A percentile compares a stretch with the other conserved stretches of the same genome.
Evolutionary conservation across 2,888 invertebrate species (phyloP).

Genomic region (Zaprionus bogoriensis): DNA sequence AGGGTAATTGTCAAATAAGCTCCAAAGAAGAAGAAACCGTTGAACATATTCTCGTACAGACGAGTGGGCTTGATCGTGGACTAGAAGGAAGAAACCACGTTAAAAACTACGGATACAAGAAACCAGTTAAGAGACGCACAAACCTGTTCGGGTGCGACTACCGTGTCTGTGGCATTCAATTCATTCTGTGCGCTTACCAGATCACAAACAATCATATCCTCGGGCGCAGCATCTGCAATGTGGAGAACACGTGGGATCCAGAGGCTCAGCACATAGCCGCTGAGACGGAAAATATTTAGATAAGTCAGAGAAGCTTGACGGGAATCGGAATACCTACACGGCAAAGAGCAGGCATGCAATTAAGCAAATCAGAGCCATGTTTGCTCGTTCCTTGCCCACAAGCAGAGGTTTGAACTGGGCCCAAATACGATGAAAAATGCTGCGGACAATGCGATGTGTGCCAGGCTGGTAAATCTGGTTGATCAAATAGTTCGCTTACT

Average conservation of each 20-base stretch:
- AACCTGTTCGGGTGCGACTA: too few relatives aligned
- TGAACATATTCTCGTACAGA: not conserved
- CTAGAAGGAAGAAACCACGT: not conserved
- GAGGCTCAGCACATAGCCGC: conserved; percentile 23
- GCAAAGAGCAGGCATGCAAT: not conserved
- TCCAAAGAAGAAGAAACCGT: not conserved
- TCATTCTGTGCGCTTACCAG: not conserved
- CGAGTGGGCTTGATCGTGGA: not conserved
- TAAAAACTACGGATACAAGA: too few relatives aligned
- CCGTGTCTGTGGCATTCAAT: not conserved
- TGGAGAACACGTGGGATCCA: conserved; percentile 29
- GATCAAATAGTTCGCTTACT: not conserved
- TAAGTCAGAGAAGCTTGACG: too few relatives aligned
- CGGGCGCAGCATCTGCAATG: not conserved
- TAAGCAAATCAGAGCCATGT: not conserved
- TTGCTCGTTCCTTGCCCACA: not conserved
- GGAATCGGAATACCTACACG: too few relatives aligned
- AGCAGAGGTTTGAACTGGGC: not conserved
- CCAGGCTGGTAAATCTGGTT: not conserved
- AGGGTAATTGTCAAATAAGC: not conserved
- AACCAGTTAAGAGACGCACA: too few relatives aligned
- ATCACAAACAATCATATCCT: conserved; percentile 18
- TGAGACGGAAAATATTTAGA: too few relatives aligned
- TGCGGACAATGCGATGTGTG: too few relatives aligned
- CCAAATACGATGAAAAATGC: not conserved